A percentile compares a stretch with the other conserved stretches of the same genome.
These are phyloP conservation scores for Drosophila mettleri DNA, from an alignment of 2,888 invertebrate species.

Conservation along the genomic window DNA sequence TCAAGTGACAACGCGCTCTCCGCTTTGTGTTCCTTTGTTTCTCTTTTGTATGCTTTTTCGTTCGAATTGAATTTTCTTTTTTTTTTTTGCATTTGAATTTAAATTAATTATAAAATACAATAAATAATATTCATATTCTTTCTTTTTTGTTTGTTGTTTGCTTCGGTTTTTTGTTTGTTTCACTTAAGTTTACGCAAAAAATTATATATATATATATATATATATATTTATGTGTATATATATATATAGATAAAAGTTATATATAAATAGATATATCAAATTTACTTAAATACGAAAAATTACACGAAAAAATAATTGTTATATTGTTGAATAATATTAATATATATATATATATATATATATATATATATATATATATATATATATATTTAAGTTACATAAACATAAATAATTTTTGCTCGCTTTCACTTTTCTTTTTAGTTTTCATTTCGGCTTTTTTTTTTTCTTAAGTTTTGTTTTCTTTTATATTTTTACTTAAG, in stretches of 20 bases:
- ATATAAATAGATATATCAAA: conserved; percentile 48
- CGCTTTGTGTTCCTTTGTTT: conserved; percentile 31
- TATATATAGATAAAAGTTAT: conserved; percentile 16
- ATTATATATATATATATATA: conserved; percentile 44
- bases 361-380: neutral
- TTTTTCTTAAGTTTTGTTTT: conserved; percentile 15
- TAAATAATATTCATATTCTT: conserved; percentile 64
- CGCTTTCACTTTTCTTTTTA: conserved; percentile 18
- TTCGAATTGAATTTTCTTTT: conserved; percentile 37
- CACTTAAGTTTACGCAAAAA: conserved; percentile 57
- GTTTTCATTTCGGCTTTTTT: conserved; percentile 11
- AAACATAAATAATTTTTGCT: conserved; percentile 43
- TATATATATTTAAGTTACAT: conserved; percentile 55
- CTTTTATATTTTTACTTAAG: conserved; percentile 42
- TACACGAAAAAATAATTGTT: conserved; percentile 62
- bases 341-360: neutral
- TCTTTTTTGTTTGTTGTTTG: conserved; percentile 42
- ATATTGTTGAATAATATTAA: conserved; percentile 47
- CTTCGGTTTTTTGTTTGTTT: conserved; percentile 41
- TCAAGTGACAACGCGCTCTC: conserved; percentile 11
- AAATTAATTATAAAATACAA: conserved; percentile 77
- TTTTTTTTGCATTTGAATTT: conserved; percentile 39
- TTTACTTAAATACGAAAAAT: conserved; percentile 63
- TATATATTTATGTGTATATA: conserved; percentile 5
- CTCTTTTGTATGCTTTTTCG: conserved; percentile 39